A percentile compares a stretch with the other conserved stretches of the same genome.
Conservation (phyloP, 2,797 vertebrate species). For the Alca torda region DNA sequence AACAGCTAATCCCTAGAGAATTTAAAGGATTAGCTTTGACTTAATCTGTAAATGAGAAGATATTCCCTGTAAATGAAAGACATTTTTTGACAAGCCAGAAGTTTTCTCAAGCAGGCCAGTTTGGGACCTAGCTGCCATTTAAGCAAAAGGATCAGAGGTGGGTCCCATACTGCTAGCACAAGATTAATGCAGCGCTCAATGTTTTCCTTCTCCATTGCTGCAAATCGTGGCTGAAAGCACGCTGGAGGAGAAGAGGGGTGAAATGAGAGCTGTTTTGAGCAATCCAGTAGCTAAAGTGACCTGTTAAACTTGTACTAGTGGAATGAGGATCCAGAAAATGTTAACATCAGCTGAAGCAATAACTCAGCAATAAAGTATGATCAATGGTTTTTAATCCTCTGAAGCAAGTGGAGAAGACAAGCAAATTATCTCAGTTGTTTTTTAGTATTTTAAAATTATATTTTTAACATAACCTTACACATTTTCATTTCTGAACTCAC, state of each 20-base stretch:
- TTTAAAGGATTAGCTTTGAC: not conserved
- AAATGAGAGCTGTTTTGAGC: not conserved
- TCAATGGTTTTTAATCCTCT: not conserved
- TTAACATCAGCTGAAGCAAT: constrained; percentile 32
- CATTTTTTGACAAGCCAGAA: not conserved
- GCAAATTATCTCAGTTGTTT: not conserved
- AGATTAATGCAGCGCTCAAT: not conserved
- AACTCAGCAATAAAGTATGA: constrained; percentile 5
- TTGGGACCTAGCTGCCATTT: not conserved
- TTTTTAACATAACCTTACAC: constrained; percentile 23
- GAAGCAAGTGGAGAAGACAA: constrained; percentile 5
- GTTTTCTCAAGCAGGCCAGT: not conserved
- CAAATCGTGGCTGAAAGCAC: not conserved
- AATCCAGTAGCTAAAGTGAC: not conserved
- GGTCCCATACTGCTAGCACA: not conserved
- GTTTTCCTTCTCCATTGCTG: not conserved
- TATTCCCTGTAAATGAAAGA: not conserved
- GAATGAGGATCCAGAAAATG: not conserved
- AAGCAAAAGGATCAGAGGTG: not conserved
- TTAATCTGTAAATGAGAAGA: not conserved
- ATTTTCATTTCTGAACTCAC: constrained; percentile 36
- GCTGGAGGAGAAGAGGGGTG: not conserved
- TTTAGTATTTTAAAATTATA: not conserved
- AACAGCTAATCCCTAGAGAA: not conserved
- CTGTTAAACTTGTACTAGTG: not conserved